Evolutionary conservation across 1,140 invertebrate species (phyloP), one percentile per base, ranked within the genome.

Genomic region (Drosophila littoralis): DNA sequence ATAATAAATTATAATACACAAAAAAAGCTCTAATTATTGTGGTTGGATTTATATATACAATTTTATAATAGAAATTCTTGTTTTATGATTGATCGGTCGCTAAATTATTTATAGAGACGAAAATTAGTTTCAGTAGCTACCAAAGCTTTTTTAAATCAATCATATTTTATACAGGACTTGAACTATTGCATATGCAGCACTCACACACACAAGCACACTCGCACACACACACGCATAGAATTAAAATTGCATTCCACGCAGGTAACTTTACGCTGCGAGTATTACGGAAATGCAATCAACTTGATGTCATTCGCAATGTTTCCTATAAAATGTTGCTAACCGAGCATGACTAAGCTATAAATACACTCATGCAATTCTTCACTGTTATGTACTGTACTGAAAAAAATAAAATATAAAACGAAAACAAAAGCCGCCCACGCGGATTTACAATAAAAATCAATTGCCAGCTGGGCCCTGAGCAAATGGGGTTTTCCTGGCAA

Each of bases 381-480:
- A 22, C 32, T 48, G 28, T n/a, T n/a, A n/a, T n/a, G n/a, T 60
- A 22, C 22, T 28, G 22, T 22, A 22, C 22, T 22, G 22, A 22
- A 22, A 3, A 22, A 28, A 28, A 28, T 17, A 28, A 4, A 28
- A 28, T 5, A 28, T 28, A 28, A 28, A 28, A 28, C 22, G 46
- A 52, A 68, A 52, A 60, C 67, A 46, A 51, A 51, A 52, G 54
- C 58, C 10, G 45, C 43, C 15, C n/a, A 33, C 43, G 42, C 12
- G 46, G 68, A 50, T 60, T 66, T 75, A 75, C 84, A 77, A 77
- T 75, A 65, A 83, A 81, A 85, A 79, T 85, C 81, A 85, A 86
- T 85, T 85, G 79, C 65, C 68, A 51, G 66, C 70, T 78, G 81
- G 48, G 17, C 15, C 35, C 13, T 10, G 13, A 45, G 64, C 12